Evolutionary conservation across 2,888 invertebrate species (phyloP), one percentile per base, ranked within the genome.

Genomic region (Oligia latruncula): DNA sequence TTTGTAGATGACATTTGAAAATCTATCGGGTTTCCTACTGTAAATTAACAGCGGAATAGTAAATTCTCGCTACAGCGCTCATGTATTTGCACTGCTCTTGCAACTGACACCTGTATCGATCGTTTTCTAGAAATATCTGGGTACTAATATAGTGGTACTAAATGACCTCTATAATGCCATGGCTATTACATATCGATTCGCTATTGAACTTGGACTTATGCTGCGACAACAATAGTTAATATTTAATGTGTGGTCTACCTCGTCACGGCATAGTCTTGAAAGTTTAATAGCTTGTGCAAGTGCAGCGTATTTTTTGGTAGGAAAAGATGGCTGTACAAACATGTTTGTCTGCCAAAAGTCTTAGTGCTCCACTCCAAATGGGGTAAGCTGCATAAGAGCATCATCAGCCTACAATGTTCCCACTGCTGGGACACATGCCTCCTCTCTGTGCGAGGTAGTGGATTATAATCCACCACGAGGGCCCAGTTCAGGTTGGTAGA

Each of bases 171-270:
- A 17, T 40, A 73, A 71, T 71, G 73, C 46, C 65, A 73, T 17
- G 60, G n/a, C 46, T 70, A 52, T 74, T n/a, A 46, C 20, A 62
- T 58, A 71, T 72, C 62, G 60, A 74, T 81, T 46, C 43, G 49
- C 46, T 80, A 80, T 70, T 81, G 58, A 71, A 70, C 81, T 81
- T 74, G 35, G n/a, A 62, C 11, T 60, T n/a, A 60, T n/a, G 13
- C 60, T 71, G 40, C 35, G 5, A 58, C 65, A 46, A 35, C 4
- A 17, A 35, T 43, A 62, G 55, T 77, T 43, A 78, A 78, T 78
- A 78, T 68, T 78, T 78, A 35, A 78, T 72, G 23, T 35, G 13
- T 35, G 11, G 58, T 35, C 17, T 58, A 35, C 1, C 4, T n/a
- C 6, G 23, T 20, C 43, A 72, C 52, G 23, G 15, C 15, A 75